Conservation (phyloP, 2,888 invertebrate species). For the Eubasilissa splendida region DNA sequence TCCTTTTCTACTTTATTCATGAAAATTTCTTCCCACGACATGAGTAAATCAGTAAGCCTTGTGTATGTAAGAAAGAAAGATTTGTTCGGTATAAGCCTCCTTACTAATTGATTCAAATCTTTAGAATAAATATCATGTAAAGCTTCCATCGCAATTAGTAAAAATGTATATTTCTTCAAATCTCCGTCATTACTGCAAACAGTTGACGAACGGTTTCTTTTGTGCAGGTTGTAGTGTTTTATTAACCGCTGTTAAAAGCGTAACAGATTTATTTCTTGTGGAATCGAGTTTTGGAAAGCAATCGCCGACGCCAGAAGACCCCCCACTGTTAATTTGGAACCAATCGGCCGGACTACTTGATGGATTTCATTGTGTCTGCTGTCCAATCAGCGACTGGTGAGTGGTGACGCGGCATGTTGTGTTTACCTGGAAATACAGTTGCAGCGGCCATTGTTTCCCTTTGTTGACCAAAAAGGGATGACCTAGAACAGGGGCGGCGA, state of each 20-base stretch:
- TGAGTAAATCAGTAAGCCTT: too few species aligned
- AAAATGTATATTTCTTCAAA: background rate
- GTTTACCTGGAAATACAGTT: constrained; percentile 30
- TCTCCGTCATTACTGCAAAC: background rate
- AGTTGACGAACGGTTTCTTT: background rate
- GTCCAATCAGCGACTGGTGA: constrained; percentile 16
- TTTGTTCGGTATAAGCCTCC: too few species aligned
- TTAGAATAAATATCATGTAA: too few species aligned
- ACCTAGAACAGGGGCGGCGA: too few species aligned
- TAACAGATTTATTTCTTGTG: background rate
- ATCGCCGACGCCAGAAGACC: constrained; percentile 16
- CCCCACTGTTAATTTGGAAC: constrained; percentile 34
- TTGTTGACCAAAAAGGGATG: background rate
- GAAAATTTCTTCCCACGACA: too few species aligned
- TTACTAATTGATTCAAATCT: too few species aligned
- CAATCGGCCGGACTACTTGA: constrained; percentile 26
- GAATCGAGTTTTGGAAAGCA: constrained; percentile 11
- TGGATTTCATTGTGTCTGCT: constrained; percentile 18
- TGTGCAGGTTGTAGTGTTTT: background rate
- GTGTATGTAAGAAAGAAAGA: too few species aligned
- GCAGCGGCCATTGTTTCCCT: background rate
- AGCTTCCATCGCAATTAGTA: background rate
- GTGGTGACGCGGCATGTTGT: constrained; percentile 16
- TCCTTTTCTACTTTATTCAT: too few species aligned
- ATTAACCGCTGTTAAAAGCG: background rate